These are phyloP conservation scores for Sebastes oblongus DNA, from an alignment of 2,797 vertebrate species.

Conservation along the genomic window DNA sequence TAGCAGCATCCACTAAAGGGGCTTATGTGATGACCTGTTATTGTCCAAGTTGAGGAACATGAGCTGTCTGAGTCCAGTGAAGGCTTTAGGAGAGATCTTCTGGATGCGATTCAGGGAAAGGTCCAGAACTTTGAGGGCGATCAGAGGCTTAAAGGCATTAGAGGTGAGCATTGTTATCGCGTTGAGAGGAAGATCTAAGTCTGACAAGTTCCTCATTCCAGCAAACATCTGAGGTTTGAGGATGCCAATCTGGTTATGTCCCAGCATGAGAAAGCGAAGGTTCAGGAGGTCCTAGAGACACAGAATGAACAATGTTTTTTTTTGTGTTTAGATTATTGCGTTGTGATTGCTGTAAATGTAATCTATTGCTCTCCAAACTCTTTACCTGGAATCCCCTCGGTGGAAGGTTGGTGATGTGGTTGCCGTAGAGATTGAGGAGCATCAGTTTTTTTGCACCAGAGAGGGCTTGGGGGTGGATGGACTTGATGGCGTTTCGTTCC, in stretches of 20 bases:
- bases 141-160: conserved; percentile 79
- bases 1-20: background rate
- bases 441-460: conserved; percentile 75
- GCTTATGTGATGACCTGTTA: conserved; percentile 69
- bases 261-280: conserved; percentile 84
- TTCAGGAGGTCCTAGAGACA: conserved; percentile 76
- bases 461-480: conserved; percentile 78
- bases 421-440: conserved; percentile 82
- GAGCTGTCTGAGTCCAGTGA: conserved; percentile 77
- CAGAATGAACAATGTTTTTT: background rate
- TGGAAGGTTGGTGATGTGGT: conserved; percentile 76
- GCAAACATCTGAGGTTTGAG: conserved; percentile 78
- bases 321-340: background rate
- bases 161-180: conserved; percentile 68
- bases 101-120: conserved; percentile 81
- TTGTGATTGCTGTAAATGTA: background rate
- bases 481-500: conserved; percentile 80
- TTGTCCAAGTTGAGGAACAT: conserved; percentile 85
- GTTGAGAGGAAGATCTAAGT: conserved; percentile 81
- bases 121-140: conserved; percentile 82
- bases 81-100: conserved; percentile 76
- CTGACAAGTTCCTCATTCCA: conserved; percentile 82
- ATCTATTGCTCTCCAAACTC: background rate
- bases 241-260: conserved; percentile 78
- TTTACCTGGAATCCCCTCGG: conserved; percentile 72